A percentile compares a stretch with the other conserved stretches of the same genome.
phyloP scores from a whole-genome alignment of 2,113 vertebrate genomes.

The Pholis gunnellus region DNA sequence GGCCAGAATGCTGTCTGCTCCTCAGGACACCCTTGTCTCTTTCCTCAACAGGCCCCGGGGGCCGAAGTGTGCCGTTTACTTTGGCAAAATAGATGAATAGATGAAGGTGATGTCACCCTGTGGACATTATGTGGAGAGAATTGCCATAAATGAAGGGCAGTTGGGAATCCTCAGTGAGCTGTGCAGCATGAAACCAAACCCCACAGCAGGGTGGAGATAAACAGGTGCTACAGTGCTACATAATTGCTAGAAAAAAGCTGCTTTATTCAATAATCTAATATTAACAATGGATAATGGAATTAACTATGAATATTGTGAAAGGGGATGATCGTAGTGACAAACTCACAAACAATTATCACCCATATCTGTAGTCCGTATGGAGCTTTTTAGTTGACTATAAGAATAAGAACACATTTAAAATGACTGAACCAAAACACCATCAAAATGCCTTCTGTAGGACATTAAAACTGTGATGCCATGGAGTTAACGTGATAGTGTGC shows the following conservation, averaged over 20 bases:
- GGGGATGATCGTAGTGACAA: not conserved
- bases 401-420: not conserved
- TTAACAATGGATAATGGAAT: not conserved
- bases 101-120: slow-evolving; percentile 59
- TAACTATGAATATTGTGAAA: not conserved
- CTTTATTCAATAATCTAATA: not conserved
- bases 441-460: not conserved
- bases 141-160: not conserved
- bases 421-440: not conserved
- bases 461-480: not conserved
- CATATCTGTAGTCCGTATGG: not conserved
- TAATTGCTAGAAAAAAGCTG: not conserved
- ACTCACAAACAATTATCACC: not conserved
- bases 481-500: not conserved
- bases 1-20: slow-evolving; percentile 72
- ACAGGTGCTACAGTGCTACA: not conserved
- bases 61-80: slow-evolving; percentile 62
- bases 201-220: slow-evolving; percentile 8
- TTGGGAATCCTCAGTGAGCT: slow-evolving; percentile 10
- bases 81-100: slow-evolving; percentile 56
- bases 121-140: slow-evolving; percentile 12
- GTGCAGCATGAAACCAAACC: slow-evolving; percentile 2
- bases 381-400: not conserved
- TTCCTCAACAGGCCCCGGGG: slow-evolving; percentile 47
- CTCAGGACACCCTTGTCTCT: slow-evolving; percentile 58